Conservation (phyloP, 2,113 vertebrate species). For the Sterna hirundo region DNA sequence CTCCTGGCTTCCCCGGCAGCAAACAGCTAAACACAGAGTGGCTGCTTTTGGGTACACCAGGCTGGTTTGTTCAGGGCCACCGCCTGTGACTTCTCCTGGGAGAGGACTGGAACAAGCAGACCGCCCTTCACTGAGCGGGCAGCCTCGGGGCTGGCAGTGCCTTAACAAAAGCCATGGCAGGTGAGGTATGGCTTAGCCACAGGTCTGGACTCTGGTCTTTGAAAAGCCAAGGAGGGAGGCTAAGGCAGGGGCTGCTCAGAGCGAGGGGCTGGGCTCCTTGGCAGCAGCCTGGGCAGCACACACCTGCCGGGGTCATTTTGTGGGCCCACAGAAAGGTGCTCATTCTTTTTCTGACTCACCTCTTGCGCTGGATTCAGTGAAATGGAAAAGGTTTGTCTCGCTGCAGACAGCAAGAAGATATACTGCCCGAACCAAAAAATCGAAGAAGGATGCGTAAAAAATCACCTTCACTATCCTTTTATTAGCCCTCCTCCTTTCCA, state of each 20-base stretch:
- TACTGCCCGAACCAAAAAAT: not conserved
- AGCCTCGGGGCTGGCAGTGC: not conserved
- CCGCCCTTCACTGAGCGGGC: not conserved
- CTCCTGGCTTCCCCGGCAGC: not conserved
- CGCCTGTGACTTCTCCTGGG: not conserved
- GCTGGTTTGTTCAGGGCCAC: not conserved
- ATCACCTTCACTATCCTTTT: slow-evolving; percentile 20
- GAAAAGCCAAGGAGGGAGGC: not conserved
- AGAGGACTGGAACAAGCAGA: not conserved
- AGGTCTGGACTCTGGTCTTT: not conserved
- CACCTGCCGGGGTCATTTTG: not conserved
- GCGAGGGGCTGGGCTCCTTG: not conserved
- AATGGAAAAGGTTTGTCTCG: not conserved
- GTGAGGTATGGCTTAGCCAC: not conserved
- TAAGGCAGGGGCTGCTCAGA: not conserved
- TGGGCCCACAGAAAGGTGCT: not conserved
- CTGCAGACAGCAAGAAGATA: not conserved
- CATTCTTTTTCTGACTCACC: not conserved
- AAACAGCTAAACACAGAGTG: not conserved
- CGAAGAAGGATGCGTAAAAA: not conserved
- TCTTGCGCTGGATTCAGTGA: not conserved
- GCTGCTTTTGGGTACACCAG: not conserved
- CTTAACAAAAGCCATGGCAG: fast-evolving
- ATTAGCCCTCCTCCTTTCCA: not conserved
- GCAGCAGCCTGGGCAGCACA: not conserved